Conservation (phyloP, 2,113 vertebrate genomes). For the Pedionomus torquatus region DNA sequence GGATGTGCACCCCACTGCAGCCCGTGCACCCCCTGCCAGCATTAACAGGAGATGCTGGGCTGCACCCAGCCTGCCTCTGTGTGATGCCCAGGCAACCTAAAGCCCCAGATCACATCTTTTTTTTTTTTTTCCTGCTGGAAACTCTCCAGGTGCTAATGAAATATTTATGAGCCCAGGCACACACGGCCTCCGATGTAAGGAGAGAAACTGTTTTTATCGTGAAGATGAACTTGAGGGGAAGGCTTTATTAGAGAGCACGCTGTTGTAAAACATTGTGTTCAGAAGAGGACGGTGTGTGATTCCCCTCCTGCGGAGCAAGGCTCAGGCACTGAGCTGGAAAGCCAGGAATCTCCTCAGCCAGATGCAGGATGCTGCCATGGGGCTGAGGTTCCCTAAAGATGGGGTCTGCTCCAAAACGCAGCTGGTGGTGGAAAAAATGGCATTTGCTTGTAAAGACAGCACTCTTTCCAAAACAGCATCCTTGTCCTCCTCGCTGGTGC, state of each 20-base stretch:
- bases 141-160: background rate
- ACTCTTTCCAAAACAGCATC: background rate
- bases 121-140: background rate
- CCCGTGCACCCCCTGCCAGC: background rate
- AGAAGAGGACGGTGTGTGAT: background rate
- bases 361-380: rapidly evolving
- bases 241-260: background rate
- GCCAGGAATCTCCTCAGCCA: background rate
- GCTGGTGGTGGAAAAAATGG: background rate
- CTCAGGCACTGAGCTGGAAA: background rate
- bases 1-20: background rate
- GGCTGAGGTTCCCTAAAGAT: background rate
- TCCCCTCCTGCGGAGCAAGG: background rate
- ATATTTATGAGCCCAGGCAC: background rate
- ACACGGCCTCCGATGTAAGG: background rate
- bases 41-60: rapidly evolving
- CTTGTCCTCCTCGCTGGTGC: too few species aligned
- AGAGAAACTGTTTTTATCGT: background rate
- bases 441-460: background rate
- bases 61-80: background rate
- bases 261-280: background rate
- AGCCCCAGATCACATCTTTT: background rate
- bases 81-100: background rate
- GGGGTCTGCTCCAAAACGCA: background rate
- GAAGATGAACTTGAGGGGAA: background rate